A percentile compares a stretch with the other conserved stretches of the same genome.
These are phyloP conservation scores for Thamnophis sirtalis DNA, from an alignment of 2,113 vertebrate genomes.

Conservation along the genomic window DNA sequence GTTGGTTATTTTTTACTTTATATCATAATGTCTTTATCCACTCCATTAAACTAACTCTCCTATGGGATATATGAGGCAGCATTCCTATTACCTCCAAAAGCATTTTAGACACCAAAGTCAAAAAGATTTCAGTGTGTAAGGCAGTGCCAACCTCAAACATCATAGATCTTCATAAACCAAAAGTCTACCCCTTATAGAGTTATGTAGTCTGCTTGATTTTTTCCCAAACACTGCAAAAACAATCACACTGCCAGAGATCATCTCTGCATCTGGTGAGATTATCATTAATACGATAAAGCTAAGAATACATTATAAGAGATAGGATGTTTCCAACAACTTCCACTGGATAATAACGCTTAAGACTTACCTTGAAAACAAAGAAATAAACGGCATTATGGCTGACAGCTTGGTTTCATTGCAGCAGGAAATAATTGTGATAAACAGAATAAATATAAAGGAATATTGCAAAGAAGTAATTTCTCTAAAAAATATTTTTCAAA, in stretches of 20 bases:
- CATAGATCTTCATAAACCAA: not conserved
- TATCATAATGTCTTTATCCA: not conserved
- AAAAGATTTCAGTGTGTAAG: not conserved
- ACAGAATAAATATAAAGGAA: not conserved
- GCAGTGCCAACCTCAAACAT: not conserved
- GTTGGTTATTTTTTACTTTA: not conserved
- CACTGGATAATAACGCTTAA: not conserved
- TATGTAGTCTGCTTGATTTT: not conserved
- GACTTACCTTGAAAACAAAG: not conserved
- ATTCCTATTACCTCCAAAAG: not conserved
- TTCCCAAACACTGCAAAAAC: not conserved
- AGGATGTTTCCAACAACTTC: not conserved
- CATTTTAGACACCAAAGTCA: not conserved
- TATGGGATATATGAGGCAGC: not conserved
- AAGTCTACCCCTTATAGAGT: no score
- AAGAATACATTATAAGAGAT: not conserved
- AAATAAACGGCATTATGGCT: not conserved
- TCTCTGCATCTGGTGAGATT: not conserved
- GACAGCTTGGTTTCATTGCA: not conserved
- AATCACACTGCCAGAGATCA: not conserved
- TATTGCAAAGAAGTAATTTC: not conserved
- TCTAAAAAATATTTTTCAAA: not conserved
- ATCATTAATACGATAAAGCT: not conserved
- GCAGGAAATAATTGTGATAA: not conserved
- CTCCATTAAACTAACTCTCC: not conserved